These are phyloP conservation scores for Myotis planiceps DNA, from an alignment of 2,797 vertebrate genomes.

Conservation along the genomic window DNA sequence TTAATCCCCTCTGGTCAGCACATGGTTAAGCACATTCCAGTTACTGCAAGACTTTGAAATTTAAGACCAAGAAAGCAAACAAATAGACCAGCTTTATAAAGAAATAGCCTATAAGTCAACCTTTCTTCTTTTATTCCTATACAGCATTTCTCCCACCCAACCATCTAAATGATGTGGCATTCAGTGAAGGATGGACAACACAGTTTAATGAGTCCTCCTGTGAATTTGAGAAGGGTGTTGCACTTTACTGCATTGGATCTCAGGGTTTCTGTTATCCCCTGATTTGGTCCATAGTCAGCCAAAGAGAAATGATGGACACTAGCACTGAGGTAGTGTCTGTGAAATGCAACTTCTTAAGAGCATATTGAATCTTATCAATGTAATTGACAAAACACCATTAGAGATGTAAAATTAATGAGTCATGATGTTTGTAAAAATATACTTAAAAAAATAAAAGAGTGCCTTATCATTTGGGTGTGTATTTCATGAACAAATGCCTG, in stretches of 20 bases:
- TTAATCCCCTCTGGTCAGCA: background rate
- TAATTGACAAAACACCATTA: background rate
- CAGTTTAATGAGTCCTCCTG: background rate
- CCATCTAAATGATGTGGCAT: background rate
- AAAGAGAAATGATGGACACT: background rate
- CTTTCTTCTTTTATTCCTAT: background rate
- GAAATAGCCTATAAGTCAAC: background rate
- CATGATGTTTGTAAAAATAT: background rate
- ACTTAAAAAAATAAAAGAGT: background rate
- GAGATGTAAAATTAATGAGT: background rate
- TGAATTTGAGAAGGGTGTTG: background rate
- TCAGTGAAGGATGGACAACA: background rate
- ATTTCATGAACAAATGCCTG: background rate
- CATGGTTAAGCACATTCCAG: background rate
- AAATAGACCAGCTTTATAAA: background rate
- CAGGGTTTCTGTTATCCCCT: background rate
- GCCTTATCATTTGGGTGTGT: background rate
- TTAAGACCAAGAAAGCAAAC: conserved; percentile 21
- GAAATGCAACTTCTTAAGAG: conserved; percentile 11
- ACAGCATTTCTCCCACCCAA: background rate
- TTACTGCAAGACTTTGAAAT: conserved; percentile 1
- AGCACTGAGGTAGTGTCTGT: background rate
- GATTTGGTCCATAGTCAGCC: background rate
- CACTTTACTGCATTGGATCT: background rate
- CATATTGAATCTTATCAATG: background rate